Evolutionary conservation across 1,140 invertebrate genomes (phyloP), one percentile per base, ranked within the genome.

Genomic region (Teleopsis dalmanni): DNA sequence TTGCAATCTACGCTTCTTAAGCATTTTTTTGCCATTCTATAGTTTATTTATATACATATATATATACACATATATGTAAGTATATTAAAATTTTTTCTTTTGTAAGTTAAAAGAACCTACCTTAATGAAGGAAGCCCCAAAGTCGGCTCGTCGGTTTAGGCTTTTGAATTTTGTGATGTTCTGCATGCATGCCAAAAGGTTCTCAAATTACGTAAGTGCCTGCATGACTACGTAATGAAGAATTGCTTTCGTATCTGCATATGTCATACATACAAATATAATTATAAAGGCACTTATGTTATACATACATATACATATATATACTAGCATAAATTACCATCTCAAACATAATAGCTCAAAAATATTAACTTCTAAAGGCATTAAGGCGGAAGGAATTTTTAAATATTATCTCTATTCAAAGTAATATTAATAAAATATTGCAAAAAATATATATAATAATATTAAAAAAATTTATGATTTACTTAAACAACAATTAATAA

Each of bases 61-160:
- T 44, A 33, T 13, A 33, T 33, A 44, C 27, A 27, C 42, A 44
- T 31, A 33, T 44, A 44, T 16, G 18, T 31, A 31, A 44, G 42
- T 44, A 23, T 18, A 19, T 44, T 18, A 22, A 27, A 33, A 29
- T 44, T 44, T 44, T 33, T 33, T 6, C 36, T 47, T 36, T 26
- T 47, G 13, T 35, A 19, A 4, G 14, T 35, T 36, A 26, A 36
- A 33, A 21, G 33, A 43, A 47, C 45, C 34, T 47, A 37, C 45
- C 45, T 38, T 38, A 37, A 51, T 26, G 40, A 52, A 52, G 40
- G 50, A 52, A 52, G 50, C 50, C 50, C 41, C 50, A 48, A 52
- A 52, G 50, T 52, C 50, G 45, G 40, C 26, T 42, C 38, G 45
- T 47, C 50, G 50, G 45, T 48, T 52, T 47, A 43, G 46, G 50